These are phyloP conservation scores for Urocolius indicus DNA, from an alignment of 2,113 vertebrate species.

Conservation along the genomic window DNA sequence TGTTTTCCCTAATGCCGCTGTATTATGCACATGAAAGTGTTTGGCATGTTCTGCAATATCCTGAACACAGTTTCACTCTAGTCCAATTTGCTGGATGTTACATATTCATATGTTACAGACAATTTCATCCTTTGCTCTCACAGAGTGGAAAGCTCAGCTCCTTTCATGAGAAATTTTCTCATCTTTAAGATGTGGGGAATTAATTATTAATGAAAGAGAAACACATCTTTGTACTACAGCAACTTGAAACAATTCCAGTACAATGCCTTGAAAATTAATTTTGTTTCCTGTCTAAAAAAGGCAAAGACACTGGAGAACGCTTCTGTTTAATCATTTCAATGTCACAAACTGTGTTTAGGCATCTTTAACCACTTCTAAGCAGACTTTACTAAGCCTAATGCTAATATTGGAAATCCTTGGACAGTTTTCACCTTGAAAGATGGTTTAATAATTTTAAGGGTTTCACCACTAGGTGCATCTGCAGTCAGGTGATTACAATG, in stretches of 20 bases:
- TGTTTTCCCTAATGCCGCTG: background rate
- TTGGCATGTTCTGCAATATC: background rate
- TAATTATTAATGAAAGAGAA: constrained; percentile 37
- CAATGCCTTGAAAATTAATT: background rate
- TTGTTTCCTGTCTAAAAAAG: constrained; percentile 4
- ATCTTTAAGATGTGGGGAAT: background rate
- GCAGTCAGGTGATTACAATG: background rate
- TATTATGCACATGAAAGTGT: background rate
- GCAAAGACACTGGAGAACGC: background rate
- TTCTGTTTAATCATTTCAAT: background rate
- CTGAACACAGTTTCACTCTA: background rate
- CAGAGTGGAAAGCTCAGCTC: background rate
- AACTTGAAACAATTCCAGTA: constrained; percentile 7
- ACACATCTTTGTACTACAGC: background rate
- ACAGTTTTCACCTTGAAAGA: background rate
- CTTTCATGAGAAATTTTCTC: background rate
- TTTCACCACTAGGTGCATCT: background rate
- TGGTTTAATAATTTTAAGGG: background rate
- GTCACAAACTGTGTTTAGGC: background rate
- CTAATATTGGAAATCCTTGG: background rate
- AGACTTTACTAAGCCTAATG: background rate
- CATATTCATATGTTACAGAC: background rate
- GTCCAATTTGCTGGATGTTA: constrained; percentile 17
- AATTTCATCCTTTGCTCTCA: background rate
- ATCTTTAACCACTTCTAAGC: background rate